phyloP scores from a whole-genome alignment of 2,888 invertebrate genomes.

The Deilephila porcellus region DNA sequence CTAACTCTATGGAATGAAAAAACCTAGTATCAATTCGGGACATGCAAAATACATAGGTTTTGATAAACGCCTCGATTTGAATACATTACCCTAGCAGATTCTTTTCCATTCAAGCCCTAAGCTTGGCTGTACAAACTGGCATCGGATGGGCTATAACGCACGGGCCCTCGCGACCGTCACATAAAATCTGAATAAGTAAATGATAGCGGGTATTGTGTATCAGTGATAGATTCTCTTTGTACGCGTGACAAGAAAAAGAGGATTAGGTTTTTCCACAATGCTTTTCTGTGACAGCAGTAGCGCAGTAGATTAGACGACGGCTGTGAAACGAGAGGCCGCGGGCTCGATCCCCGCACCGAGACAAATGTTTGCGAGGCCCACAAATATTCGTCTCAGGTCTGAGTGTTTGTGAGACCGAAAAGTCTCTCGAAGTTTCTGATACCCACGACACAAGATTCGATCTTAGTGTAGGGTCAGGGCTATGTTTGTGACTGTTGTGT shows the following conservation, averaged over 20 bases:
- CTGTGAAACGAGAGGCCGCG: too few species aligned
- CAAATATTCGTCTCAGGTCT: too few species aligned
- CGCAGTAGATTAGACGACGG: too few species aligned
- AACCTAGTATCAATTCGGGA: not conserved
- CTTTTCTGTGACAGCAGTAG: too few species aligned
- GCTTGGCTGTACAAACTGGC: conserved; percentile 49
- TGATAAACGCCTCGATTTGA: not conserved
- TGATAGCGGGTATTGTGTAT: conserved; percentile 66
- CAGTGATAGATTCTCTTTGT: conserved; percentile 67
- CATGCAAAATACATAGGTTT: not conserved
- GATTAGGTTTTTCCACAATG: not conserved
- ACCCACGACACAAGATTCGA: too few species aligned
- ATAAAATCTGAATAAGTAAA: conserved; percentile 75
- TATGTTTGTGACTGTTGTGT: too few species aligned
- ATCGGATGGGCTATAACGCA: conserved; percentile 62
- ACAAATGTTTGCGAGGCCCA: too few species aligned
- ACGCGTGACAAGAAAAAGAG: conserved; percentile 37
- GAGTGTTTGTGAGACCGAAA: too few species aligned
- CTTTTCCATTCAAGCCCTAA: conserved; percentile 20
- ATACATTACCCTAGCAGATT: conserved; percentile 29
- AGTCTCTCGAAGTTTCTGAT: too few species aligned
- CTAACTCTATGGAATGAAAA: too few species aligned
- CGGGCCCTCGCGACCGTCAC: conserved; percentile 53
- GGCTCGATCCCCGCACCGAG: too few species aligned
- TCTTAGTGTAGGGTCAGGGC: too few species aligned